Base-by-base conservation (phyloP, 1,140 invertebrate genomes). In the Parapsyche elsis region DNA sequence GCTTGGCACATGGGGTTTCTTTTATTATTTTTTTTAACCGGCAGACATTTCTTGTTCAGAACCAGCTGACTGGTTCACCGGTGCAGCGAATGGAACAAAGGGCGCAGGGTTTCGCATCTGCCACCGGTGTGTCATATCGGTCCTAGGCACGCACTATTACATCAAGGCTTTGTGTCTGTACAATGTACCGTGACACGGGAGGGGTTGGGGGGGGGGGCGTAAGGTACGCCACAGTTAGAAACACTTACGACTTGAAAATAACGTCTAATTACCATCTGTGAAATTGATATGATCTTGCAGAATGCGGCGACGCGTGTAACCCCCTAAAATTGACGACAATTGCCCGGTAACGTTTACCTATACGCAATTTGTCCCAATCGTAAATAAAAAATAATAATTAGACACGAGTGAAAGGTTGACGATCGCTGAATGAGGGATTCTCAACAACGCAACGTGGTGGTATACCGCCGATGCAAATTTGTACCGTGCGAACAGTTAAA, bases 41-140 rank as follows among this genome's bases (percentile, higher is more conserved):
- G 49, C 49, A 53, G 16, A 12, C 16, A 53, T 53, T 53, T 53
- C 49, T 53, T 53, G 49, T 53, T 16, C 49, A 2, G 49, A 53
- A 53, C 49, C 75, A 77, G 75, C 75, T 77, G 75, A 77, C 75
- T 49, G 10, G 21, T 30, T 67, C 24, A 45, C 59, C 24, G 75
- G 75, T 77, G 75, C 75, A 77, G 30, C 46, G 57, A 64, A 16
- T 24, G 75, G 57, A 77, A 77, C 75, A 77, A 77, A 77, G 53
- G 75, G 75, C 53, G 26, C 19, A n/a, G 71, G 24, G 71, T 38
- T 75, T 75, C 57, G 75, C 75, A 77, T 77, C 75, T 77, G 75
- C 75, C 75, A 77, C 74, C 21, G 21, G 59, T 76, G 74, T 75
- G 71, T 75, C 74, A 76, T 64, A 77, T 24, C 9, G 71, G 24